A percentile compares a stretch with the other conserved stretches of the same genome.
phyloP scores from a whole-genome alignment of 1,140 invertebrate genomes.

The Sycophaga agraensis region DNA sequence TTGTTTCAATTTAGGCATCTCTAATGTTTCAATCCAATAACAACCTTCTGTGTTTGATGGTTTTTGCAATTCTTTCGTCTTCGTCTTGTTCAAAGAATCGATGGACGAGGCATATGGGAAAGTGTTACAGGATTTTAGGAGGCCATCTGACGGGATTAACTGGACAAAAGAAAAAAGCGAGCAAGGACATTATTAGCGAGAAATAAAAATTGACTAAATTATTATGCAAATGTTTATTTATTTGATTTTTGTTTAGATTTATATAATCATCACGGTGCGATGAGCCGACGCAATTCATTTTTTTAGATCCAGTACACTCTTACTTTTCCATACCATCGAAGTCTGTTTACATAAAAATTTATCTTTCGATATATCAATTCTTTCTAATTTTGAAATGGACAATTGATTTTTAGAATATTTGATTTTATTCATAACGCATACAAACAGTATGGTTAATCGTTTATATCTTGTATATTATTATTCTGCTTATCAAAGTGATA shows the following conservation, averaged over 20 bases:
- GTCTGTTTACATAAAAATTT: no score
- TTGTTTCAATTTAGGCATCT: background rate
- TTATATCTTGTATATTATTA: constrained; percentile 28
- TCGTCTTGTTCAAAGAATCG: background rate
- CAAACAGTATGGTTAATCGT: background rate
- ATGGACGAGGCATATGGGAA: background rate
- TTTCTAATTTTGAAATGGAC: constrained; percentile 24
- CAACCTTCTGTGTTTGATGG: background rate
- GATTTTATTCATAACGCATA: constrained; percentile 22
- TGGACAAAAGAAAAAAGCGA: constrained; percentile 1
- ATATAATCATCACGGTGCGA: constrained; percentile 17
- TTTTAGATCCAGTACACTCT: no score
- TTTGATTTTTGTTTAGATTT: background rate
- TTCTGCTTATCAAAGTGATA: constrained; percentile 16
- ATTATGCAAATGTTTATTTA: constrained; percentile 31
- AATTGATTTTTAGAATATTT: background rate
- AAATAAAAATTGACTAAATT: background rate
- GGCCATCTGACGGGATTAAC: constrained; percentile 16
- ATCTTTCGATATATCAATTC: constrained; percentile 4
- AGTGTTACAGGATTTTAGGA: constrained; percentile 15
- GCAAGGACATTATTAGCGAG: background rate
- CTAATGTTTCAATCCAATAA: constrained; percentile 6
- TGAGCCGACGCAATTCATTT: constrained; percentile 21
- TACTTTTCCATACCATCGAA: background rate
- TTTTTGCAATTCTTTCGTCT: background rate